A percentile compares a stretch with the other conserved stretches of the same genome.
Conservation (phyloP, 2,888 invertebrate species). For the Acrobasis suavella region DNA sequence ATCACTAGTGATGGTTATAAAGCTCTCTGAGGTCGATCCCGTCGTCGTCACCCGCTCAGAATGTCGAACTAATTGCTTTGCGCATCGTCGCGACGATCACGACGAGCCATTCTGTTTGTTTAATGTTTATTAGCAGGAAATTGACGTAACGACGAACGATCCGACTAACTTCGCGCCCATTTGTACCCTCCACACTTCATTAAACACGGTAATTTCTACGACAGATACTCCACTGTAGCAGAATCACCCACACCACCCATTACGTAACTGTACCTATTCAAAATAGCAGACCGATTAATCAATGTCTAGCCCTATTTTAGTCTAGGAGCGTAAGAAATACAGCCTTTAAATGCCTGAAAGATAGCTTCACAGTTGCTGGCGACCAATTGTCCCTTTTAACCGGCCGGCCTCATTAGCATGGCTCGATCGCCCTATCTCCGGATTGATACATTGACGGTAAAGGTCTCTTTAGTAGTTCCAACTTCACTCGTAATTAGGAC, state of each 20-base stretch:
- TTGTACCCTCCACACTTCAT: slow-evolving; percentile 53
- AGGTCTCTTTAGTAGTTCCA: slow-evolving; percentile 58
- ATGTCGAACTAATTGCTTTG: slow-evolving; percentile 61
- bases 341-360: slow-evolving; percentile 65
- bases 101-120: slow-evolving; percentile 51
- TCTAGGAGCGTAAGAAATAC: slow-evolving; percentile 59
- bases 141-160: slow-evolving; percentile 49
- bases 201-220: slow-evolving; percentile 48
- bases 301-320: slow-evolving; percentile 57
- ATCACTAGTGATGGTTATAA: slow-evolving; percentile 30
- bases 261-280: slow-evolving; percentile 39
- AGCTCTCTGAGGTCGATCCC: slow-evolving; percentile 35
- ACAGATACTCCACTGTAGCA: slow-evolving; percentile 26
- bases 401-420: slow-evolving; percentile 71
- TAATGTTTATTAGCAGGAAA: slow-evolving; percentile 59
- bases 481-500: slow-evolving; percentile 61
- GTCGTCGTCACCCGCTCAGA: slow-evolving; percentile 42
- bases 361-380: slow-evolving; percentile 61
- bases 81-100: slow-evolving; percentile 50
- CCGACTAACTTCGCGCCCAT: slow-evolving; percentile 49
- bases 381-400: slow-evolving; percentile 72
- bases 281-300: slow-evolving; percentile 57
- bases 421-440: slow-evolving; percentile 64
- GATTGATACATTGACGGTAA: slow-evolving; percentile 75
- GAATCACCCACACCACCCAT: slow-evolving; percentile 5